A percentile compares a stretch with the other conserved stretches of the same genome.
Evolutionary conservation across 2,888 invertebrate genomes (phyloP).

Genomic region (Trissolcus brochymenae): DNA sequence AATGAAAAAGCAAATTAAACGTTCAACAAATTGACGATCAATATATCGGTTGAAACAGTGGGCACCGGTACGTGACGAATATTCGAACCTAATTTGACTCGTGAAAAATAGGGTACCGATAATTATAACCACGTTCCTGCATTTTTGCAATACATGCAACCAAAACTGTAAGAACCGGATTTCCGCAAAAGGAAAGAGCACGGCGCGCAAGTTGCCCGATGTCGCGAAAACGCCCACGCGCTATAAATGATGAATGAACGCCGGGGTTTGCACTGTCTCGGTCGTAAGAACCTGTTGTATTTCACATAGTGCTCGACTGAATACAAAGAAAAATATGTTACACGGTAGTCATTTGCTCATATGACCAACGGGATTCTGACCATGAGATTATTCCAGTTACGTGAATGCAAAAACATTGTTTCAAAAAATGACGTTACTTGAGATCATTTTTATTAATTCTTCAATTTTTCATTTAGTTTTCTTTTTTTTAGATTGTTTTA

Average conservation of each 20-base stretch:
- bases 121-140: not conserved
- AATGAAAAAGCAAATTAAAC: too few relatives aligned
- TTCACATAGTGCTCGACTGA: constrained; percentile 38
- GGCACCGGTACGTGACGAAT: too few relatives aligned
- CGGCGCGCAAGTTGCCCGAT: constrained; percentile 50
- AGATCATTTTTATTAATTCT: not conserved
- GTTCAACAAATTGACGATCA: too few relatives aligned
- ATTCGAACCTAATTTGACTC: too few relatives aligned
- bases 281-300: constrained; percentile 46
- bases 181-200: constrained; percentile 71
- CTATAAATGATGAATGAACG: constrained; percentile 51
- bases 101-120: constrained; percentile 1
- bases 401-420: not conserved
- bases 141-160: constrained; percentile 21
- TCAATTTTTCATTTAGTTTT: not conserved
- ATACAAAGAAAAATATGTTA: constrained; percentile 39
- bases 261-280: constrained; percentile 32
- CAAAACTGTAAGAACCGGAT: constrained; percentile 44
- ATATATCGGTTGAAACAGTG: too few relatives aligned
- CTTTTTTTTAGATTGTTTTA: too few relatives aligned
- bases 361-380: constrained; percentile 25
- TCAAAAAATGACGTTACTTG: not conserved
- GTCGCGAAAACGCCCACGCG: constrained; percentile 52
- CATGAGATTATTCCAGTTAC: constrained; percentile 23
- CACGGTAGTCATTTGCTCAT: constrained; percentile 29